Evolutionary conservation across 2,888 invertebrate species (phyloP).

Genomic region (Noctua janthe): DNA sequence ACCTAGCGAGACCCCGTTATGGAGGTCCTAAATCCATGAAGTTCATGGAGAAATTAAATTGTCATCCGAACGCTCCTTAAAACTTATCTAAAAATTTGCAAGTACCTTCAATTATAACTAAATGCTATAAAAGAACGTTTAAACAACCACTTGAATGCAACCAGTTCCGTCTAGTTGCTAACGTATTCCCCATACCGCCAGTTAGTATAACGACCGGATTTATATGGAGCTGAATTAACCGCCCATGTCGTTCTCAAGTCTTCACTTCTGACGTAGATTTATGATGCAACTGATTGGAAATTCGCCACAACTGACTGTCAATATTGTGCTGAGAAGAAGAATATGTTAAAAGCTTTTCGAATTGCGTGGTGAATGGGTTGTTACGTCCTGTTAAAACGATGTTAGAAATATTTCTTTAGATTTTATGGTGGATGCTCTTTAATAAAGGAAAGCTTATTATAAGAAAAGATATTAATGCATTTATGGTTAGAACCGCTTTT

Average conservation of each 20-base stretch:
- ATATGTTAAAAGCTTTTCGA: slow-evolving; percentile 65
- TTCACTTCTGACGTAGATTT: slow-evolving; percentile 72
- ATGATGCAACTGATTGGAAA: slow-evolving; percentile 76
- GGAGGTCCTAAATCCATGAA: background rate
- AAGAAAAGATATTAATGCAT: background rate
- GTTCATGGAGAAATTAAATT: background rate
- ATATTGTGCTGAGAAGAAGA: slow-evolving; percentile 66
- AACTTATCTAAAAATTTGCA: background rate
- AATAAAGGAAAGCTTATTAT: background rate
- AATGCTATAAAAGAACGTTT: slow-evolving; percentile 13
- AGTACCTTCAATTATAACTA: background rate
- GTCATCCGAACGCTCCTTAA: background rate
- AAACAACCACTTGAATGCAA: slow-evolving; percentile 24
- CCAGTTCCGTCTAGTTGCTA: slow-evolving; percentile 41
- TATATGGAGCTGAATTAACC: slow-evolving; percentile 74
- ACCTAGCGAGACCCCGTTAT: background rate
- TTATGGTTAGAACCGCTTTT: background rate
- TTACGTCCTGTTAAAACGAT: slow-evolving; percentile 28
- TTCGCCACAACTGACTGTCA: slow-evolving; percentile 69
- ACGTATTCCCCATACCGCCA: slow-evolving; percentile 46
- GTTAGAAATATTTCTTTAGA: slow-evolving; percentile 9
- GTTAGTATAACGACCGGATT: slow-evolving; percentile 67
- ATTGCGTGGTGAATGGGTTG: slow-evolving; percentile 30
- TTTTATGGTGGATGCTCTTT: background rate
- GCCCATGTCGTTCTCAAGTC: slow-evolving; percentile 66